Base-by-base conservation (phyloP, 2,113 vertebrate species). In the Clupea harengus region DNA sequence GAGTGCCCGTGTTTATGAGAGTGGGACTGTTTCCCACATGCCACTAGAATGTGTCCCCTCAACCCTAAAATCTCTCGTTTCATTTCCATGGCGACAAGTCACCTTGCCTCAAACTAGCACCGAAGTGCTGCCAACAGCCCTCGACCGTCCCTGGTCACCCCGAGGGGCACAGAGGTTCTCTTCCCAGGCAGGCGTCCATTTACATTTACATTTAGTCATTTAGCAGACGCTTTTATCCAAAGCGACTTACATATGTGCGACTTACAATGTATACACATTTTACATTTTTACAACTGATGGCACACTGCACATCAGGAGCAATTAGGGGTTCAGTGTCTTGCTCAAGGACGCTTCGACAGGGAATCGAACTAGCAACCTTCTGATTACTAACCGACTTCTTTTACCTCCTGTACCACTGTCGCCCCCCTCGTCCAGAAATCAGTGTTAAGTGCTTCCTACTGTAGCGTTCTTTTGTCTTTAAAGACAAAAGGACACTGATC, bases 11-110 rank as follows among this genome's bases (percentile, higher is more conserved):
- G 28, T 18, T 11, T 64, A 82, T 81, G 82, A 50, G 72, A 25
- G 80, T 85, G 86, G 60, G 81, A 84, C 82, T 5, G 3, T 81
- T 84, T 91, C 88, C 90, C 89, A 89, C 82, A 78, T 81, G 83
- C 78, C 22, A 85, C 82, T 87, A 91, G 57, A 88, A 90, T 89
- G 85, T 52, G 86, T 85, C 91, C 86, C 88, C 86, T 92, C 86
- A 88, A 85, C 87, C 86, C 86, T 81, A 89, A 89, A 92, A 89
- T 85, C 18, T 18, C 84, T 82, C 78, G 86, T 87, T 88, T 91
- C 84, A 90, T 85, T 81, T 49, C 83, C 52, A 1, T 64, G 80
- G 78, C 22, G 81, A 84, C 32, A 64, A 0, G 13, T 44, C 75
- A 83, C 54, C 32, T 88, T 72, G 28, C 0, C 52, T 25, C 45